These are phyloP conservation scores for Erebia aethiops DNA, from an alignment of 2,888 invertebrate genomes.

Conservation along the genomic window DNA sequence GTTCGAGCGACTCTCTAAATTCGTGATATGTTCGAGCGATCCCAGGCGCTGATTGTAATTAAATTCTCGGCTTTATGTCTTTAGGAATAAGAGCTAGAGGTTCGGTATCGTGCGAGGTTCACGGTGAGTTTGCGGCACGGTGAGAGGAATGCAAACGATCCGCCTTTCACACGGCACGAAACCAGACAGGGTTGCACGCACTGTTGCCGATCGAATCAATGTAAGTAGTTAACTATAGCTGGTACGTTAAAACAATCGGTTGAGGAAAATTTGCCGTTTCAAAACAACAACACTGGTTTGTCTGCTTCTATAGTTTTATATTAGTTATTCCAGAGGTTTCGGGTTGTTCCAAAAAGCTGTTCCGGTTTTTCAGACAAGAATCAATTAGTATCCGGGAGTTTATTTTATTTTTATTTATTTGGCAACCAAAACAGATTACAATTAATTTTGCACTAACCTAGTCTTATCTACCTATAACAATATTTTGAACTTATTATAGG, in stretches of 20 bases:
- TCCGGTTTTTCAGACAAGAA: too few species aligned
- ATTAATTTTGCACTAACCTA: too few species aligned
- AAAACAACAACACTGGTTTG: neutral
- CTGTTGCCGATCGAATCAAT: slow-evolving; percentile 31
- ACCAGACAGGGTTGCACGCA: slow-evolving; percentile 43
- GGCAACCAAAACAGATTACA: too few species aligned
- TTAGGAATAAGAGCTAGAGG: slow-evolving; percentile 23
- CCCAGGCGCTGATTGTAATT: slow-evolving; percentile 8
- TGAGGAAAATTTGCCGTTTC: neutral
- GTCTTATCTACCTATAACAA: too few species aligned
- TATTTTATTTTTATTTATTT: too few species aligned
- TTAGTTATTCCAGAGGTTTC: too few species aligned
- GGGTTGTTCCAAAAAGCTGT: too few species aligned
- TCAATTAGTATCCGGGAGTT: too few species aligned
- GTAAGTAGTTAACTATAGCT: slow-evolving; percentile 18
- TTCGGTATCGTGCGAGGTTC: slow-evolving; percentile 23
- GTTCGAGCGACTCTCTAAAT: slow-evolving; percentile 67
- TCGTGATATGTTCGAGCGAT: slow-evolving; percentile 46
- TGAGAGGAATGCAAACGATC: slow-evolving; percentile 71
- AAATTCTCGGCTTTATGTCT: slow-evolving; percentile 23
- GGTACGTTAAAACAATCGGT: neutral
- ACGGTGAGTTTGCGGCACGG: slow-evolving; percentile 44
- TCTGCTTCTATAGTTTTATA: neutral
- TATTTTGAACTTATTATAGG: too few species aligned
- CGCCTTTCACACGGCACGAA: slow-evolving; percentile 46